phyloP scores from a whole-genome alignment of 2,113 vertebrate species.

The Aegotheles bennettii region DNA sequence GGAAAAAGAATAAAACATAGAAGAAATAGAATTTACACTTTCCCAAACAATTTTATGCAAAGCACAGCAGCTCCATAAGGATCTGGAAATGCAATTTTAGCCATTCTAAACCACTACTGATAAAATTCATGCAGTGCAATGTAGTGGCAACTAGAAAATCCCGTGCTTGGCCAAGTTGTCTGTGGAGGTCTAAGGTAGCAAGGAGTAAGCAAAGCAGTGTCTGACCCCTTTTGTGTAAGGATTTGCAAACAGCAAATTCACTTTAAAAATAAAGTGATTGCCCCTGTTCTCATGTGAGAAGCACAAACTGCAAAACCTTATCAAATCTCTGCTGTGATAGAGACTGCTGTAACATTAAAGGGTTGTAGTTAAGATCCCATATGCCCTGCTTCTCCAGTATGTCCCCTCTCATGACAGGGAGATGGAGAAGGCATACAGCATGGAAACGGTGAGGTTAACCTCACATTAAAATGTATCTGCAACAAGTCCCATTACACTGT shows the following conservation, averaged over 20 bases:
- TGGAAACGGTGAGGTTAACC: not conserved
- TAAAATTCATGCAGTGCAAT: not conserved
- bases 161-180: not conserved
- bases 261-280: not conserved
- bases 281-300: not conserved
- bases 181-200: not conserved
- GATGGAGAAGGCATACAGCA: not conserved
- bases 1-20: not conserved
- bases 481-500: not conserved
- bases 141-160: not conserved
- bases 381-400: not conserved
- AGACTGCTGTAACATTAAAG: not conserved
- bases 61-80: not conserved
- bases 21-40: not conserved
- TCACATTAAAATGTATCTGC: not conserved
- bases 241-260: not conserved
- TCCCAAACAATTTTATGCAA: not conserved
- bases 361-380: accelerated
- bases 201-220: not conserved
- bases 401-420: not conserved
- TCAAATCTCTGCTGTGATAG: not conserved
- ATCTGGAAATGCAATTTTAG: not conserved
- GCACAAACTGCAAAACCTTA: not conserved
- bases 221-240: not conserved
- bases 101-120: not conserved